Percentiles rank a stretch among this genome's conserved stretches.
phyloP scores from a whole-genome alignment of 2,797 vertebrate species.

The Rhinogobio ventralis region DNA sequence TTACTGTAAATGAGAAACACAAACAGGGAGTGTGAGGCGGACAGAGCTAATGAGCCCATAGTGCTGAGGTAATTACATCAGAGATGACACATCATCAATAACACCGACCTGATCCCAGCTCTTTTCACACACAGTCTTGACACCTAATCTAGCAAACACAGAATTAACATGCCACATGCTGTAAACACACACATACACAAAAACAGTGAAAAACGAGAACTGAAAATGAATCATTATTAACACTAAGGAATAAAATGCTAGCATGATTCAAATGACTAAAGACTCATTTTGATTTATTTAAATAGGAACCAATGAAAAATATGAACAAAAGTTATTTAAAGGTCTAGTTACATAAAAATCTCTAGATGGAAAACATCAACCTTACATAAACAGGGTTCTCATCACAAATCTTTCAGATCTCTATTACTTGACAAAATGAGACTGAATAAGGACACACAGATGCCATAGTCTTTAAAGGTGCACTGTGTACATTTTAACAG shows the following conservation, averaged over 20 bases:
- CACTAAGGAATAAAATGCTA: background rate
- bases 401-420: background rate
- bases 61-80: slow-evolving; percentile 54
- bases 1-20: slow-evolving; percentile 57
- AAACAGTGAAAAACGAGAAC: background rate
- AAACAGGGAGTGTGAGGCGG: slow-evolving; percentile 46
- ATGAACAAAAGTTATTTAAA: background rate
- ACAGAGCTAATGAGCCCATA: slow-evolving; percentile 55
- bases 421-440: background rate
- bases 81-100: slow-evolving; percentile 45
- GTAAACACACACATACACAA: slow-evolving; percentile 14
- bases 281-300: background rate
- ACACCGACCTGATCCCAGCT: slow-evolving; percentile 19
- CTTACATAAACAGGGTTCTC: background rate
- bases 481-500: too few species aligned
- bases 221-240: background rate
- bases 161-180: background rate
- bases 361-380: background rate
- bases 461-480: background rate
- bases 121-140: background rate
- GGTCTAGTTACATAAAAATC: background rate
- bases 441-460: background rate
- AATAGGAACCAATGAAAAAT: background rate
- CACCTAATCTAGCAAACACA: slow-evolving; percentile 5
- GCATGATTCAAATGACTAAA: background rate